phyloP scores from a whole-genome alignment of 2,797 vertebrate species.

The Mus minutoides region DNA sequence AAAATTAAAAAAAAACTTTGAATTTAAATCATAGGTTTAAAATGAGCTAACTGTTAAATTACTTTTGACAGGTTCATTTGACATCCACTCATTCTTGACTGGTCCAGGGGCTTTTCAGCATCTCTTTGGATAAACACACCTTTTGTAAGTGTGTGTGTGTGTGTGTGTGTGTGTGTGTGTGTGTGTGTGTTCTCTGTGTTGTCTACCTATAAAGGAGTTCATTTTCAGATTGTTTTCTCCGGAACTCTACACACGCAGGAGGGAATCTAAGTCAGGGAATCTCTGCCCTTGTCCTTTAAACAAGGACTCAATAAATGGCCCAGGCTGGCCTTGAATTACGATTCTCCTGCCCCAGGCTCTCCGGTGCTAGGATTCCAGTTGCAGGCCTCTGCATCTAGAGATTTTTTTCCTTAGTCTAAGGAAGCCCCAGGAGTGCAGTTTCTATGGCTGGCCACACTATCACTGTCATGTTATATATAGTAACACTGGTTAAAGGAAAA shows the following conservation, averaged over 20 bases:
- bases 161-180: neutral
- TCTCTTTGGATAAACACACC: neutral
- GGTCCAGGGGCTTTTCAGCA: neutral
- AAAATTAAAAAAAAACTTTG: neutral
- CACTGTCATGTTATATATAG: conserved; percentile 73
- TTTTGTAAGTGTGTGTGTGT: neutral
- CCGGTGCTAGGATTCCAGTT: neutral
- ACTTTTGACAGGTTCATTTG: neutral
- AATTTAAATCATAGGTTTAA: neutral
- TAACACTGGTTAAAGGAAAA: conserved; percentile 41
- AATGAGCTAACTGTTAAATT: neutral
- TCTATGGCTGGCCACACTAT: neutral
- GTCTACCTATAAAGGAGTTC: neutral
- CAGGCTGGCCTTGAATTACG: neutral
- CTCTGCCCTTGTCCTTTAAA: neutral
- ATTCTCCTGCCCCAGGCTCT: neutral
- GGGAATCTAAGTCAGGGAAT: neutral
- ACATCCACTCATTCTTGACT: neutral
- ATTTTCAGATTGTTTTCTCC: neutral
- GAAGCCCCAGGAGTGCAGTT: neutral
- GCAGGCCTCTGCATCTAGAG: neutral
- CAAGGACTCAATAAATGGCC: neutral
- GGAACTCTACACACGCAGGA: neutral
- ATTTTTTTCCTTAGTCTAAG: neutral
- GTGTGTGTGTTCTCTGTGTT: neutral